Evolutionary conservation across 2,113 vertebrate genomes (phyloP).

Genomic region (Rutilus rutilus): DNA sequence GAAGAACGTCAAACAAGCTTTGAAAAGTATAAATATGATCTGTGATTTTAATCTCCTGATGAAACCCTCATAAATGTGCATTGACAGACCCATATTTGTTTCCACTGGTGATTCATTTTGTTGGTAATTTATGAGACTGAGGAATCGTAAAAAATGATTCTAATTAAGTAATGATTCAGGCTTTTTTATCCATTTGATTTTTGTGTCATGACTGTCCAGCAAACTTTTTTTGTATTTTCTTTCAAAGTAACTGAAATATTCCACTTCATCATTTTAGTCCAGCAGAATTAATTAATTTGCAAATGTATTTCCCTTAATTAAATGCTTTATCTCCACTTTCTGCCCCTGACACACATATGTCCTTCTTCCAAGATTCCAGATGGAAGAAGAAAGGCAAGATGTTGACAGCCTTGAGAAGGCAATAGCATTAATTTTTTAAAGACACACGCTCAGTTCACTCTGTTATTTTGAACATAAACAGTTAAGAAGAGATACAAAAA

Average conservation of each 20-base stretch:
- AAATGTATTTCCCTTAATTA: neutral
- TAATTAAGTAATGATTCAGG: conserved; percentile 51
- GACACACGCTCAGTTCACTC: neutral
- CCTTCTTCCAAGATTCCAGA: neutral
- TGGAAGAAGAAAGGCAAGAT: conserved; percentile 18
- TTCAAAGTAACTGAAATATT: conserved; percentile 22
- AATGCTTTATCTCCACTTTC: conserved; percentile 13
- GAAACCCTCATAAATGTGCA: conserved; percentile 29
- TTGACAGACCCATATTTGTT: conserved; percentile 21
- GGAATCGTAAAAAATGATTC: neutral
- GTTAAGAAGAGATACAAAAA: neutral
- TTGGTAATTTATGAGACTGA: neutral
- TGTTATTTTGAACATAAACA: neutral
- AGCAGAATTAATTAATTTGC: conserved; percentile 26
- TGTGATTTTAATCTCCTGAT: conserved; percentile 19
- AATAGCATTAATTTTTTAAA: neutral
- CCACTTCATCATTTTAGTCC: conserved; percentile 20
- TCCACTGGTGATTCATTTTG: neutral
- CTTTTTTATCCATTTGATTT: conserved; percentile 4
- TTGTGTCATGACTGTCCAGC: neutral
- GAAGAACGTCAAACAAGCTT: conserved; percentile 22
- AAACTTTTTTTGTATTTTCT: neutral
- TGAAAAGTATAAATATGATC: conserved; percentile 39
- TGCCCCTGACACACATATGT: conserved; percentile 10
- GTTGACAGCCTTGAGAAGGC: neutral